Percentiles rank a stretch among this genome's conserved stretches.
Conservation (phyloP, 2,888 invertebrate species). For the Sipha maydis region DNA sequence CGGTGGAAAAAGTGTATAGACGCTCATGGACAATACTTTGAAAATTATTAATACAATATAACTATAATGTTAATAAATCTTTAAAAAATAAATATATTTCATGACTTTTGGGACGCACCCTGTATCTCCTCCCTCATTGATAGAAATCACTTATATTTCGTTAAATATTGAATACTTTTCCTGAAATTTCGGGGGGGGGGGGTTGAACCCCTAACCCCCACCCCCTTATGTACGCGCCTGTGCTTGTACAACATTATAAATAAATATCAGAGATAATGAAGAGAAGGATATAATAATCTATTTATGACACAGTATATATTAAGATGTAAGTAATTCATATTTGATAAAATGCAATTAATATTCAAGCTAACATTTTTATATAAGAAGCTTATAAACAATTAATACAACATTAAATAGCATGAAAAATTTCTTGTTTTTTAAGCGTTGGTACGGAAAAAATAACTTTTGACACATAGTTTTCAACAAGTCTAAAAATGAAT, state of each 20-base stretch:
- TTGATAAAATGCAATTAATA: constrained; percentile 23
- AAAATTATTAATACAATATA: no score
- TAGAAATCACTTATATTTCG: no score
- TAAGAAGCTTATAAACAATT: constrained; percentile 21
- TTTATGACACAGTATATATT: not conserved
- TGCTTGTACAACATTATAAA: not conserved
- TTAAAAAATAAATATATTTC: no score
- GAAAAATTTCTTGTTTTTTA: constrained; percentile 38
- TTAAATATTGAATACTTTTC: no score
- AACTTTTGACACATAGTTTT: constrained; percentile 61
- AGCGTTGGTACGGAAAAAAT: constrained; percentile 41
- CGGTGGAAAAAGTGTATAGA: no score
- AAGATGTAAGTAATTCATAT: constrained; percentile 19
- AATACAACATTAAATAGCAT: constrained; percentile 32
- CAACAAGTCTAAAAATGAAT: constrained; percentile 54
- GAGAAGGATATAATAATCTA: not conserved
- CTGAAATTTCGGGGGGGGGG: no score
- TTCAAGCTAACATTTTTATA: constrained; percentile 26
- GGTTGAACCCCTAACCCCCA: no score
- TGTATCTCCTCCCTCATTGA: no score
- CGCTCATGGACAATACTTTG: no score
- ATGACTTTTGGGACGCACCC: no score
- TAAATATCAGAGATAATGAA: not conserved
- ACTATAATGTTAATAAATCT: no score
- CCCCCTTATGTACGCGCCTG: no score